These are phyloP conservation scores for Euwallacea fornicatus DNA, from an alignment of 1,140 invertebrate genomes.

Conservation along the genomic window DNA sequence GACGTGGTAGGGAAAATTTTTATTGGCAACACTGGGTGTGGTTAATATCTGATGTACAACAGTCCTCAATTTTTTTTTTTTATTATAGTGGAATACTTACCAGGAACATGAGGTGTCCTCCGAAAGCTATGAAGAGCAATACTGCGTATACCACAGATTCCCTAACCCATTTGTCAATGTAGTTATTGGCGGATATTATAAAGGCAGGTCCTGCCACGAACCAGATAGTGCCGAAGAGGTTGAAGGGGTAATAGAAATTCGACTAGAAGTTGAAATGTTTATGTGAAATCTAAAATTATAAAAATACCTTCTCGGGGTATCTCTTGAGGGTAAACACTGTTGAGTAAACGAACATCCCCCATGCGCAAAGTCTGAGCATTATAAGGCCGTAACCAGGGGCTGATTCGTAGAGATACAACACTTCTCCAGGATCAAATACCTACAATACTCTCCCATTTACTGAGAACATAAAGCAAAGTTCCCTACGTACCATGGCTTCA, in stretches of 20 bases:
- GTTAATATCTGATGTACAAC: constrained; percentile 68
- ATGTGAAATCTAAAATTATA: no score
- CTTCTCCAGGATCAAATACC: constrained; percentile 86
- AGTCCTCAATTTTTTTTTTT: background rate
- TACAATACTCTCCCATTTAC: constrained; percentile 48
- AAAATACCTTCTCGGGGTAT: constrained; percentile 74
- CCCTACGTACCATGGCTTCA: constrained; percentile 66
- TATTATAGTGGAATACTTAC: constrained; percentile 47
- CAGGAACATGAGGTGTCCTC: constrained; percentile 81
- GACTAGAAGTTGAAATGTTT: constrained; percentile 59
- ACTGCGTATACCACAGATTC: constrained; percentile 85
- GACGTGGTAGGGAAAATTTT: constrained; percentile 86
- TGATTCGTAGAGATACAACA: constrained; percentile 88
- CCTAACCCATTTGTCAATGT: constrained; percentile 87
- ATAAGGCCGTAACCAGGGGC: constrained; percentile 83
- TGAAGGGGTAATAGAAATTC: constrained; percentile 73
- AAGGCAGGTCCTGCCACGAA: constrained; percentile 78
- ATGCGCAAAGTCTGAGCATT: constrained; percentile 74
- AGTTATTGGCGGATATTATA: constrained; percentile 78
- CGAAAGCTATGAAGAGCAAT: constrained; percentile 71
- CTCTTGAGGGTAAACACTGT: constrained; percentile 80
- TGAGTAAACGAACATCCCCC: constrained; percentile 82
- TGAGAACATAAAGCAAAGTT: background rate
- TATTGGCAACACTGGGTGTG: constrained; percentile 77
- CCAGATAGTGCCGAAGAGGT: constrained; percentile 79